These are phyloP conservation scores for Chloropsis hardwickii DNA, from an alignment of 2,113 vertebrate genomes.

Conservation along the genomic window DNA sequence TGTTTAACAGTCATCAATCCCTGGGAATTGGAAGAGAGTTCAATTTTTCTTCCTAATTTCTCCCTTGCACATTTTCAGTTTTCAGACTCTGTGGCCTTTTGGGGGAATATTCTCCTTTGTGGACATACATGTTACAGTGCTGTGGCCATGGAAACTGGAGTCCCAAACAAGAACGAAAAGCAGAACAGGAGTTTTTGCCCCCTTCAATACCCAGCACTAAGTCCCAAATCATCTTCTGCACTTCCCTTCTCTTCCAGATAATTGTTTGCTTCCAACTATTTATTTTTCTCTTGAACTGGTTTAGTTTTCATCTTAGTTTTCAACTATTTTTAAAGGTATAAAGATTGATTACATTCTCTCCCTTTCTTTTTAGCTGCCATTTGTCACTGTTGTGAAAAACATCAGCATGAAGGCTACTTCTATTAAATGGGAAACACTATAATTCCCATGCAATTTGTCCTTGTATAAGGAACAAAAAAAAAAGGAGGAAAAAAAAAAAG, in stretches of 20 bases:
- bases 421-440: constrained; percentile 56
- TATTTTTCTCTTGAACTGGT: background rate
- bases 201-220: background rate
- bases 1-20: background rate
- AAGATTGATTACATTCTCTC: constrained; percentile 67
- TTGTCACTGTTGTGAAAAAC: constrained; percentile 67
- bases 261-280: background rate
- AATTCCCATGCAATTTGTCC: constrained; percentile 49
- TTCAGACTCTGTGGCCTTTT: background rate
- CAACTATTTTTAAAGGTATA: constrained; percentile 31
- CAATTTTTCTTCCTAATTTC: background rate
- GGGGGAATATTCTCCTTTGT: background rate
- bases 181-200: background rate
- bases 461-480: background rate
- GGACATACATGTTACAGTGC: background rate
- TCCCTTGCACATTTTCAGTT: background rate
- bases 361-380: constrained; percentile 62
- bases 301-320: background rate
- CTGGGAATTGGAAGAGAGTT: background rate
- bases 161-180: background rate
- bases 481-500: background rate
- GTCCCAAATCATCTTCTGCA: background rate
- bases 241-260: background rate
- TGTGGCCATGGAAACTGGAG: constrained; percentile 11
- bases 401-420: constrained; percentile 64